Evolutionary conservation across 2,113 vertebrate species (phyloP), one percentile per base, ranked within the genome.

Genomic region (Hepsetus odoe): DNA sequence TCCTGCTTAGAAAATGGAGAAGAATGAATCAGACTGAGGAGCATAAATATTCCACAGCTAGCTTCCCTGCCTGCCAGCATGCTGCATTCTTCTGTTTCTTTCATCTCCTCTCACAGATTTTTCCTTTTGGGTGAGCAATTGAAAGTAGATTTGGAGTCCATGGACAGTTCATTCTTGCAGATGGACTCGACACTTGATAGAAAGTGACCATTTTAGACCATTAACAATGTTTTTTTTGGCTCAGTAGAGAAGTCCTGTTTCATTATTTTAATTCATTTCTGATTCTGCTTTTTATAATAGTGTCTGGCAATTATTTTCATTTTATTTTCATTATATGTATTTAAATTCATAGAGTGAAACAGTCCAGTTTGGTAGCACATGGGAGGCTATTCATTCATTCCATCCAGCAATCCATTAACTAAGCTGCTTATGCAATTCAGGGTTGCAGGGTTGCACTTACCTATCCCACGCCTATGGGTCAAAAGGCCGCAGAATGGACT

Each of bases 21-120:
- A 67, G 61, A 67, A 66, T 51, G n/a, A 53, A 49, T 74, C 72
- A 62, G 55, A 40, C 72, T 12, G 38, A 46, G 56, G 28, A 38
- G 32, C 35, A 74, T 74, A 68, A 74, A 74, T 68, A 56, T 74
- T 49, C 35, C 65, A 35, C 59, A 51, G 49, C 42, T 64, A n/a
- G 64, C 22, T 70, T 67, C 13, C 33, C 33, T 42, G 49, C 30
- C 72, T 32, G 42, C 44, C 22, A 44, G 28, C 62, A 44, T 56
- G 40, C 35, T 53, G 51, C 33, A 62, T 18, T 40, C n/a, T 56
- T 84, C 51, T 22, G 30, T 76, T 44, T 58, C 12, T 59, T 76
- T 56, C 62, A 35, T 33, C 22, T 28, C 46, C 42, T 55, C 51
- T 20, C 24, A 3, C 20, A 65, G 32, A 20, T 65, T 65, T 16